Conservation (phyloP, 2,888 invertebrate species). For the Dicranocentrus wangi region DNA sequence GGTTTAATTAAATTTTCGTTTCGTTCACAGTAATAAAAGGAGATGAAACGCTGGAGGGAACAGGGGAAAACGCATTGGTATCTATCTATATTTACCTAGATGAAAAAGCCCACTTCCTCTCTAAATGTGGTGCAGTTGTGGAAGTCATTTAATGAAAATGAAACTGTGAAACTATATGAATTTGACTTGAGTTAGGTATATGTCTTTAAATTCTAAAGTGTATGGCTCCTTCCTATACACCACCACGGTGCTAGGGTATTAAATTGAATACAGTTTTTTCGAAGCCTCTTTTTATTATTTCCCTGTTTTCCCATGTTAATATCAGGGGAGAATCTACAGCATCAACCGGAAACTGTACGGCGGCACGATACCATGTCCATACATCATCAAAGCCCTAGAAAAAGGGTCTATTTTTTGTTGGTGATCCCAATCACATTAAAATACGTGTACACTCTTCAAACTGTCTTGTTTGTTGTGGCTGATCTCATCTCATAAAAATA, state of each 20-base stretch:
- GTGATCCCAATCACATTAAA: constrained; percentile 44
- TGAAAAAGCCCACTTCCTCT: constrained; percentile 38
- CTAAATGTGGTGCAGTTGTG: constrained; percentile 17
- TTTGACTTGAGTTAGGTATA: neutral
- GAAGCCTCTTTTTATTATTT: neutral
- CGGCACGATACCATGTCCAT: constrained; percentile 52
- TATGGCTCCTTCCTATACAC: too few species aligned
- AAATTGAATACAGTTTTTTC: neutral
- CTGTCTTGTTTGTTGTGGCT: constrained; percentile 33
- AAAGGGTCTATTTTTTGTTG: constrained; percentile 42
- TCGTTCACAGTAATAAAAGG: constrained; percentile 12
- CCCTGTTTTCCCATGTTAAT: neutral
- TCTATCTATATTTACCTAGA: neutral
- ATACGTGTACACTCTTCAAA: constrained; percentile 12
- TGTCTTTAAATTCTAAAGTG: too few species aligned
- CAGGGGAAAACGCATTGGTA: neutral
- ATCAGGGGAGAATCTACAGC: constrained; percentile 48
- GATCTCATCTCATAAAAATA: constrained; percentile 23
- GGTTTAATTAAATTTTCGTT: constrained; percentile 40
- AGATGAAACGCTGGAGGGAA: constrained; percentile 30
- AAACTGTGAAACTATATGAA: neutral
- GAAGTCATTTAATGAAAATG: constrained; percentile 7
- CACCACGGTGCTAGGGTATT: neutral
- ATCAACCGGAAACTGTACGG: constrained; percentile 50
- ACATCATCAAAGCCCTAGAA: constrained; percentile 45